phyloP scores from a whole-genome alignment of 2,888 invertebrate species.

The Monochamus alternatus region DNA sequence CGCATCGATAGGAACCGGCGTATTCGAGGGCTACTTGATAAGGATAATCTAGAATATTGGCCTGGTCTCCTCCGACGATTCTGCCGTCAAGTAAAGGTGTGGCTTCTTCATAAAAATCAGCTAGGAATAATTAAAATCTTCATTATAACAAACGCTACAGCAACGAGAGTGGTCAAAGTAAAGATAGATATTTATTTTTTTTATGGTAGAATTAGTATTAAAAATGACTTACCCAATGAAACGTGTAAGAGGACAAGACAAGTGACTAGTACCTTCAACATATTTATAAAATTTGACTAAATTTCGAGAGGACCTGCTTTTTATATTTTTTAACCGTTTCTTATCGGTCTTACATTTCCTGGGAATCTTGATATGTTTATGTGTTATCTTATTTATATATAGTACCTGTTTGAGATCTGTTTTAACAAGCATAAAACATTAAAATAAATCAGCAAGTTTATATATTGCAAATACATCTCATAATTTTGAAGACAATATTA shows the following conservation, averaged over 20 bases:
- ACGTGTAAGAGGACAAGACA: not conserved
- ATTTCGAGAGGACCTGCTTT: not conserved
- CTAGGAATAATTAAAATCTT: too few relatives aligned
- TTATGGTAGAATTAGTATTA: too few relatives aligned
- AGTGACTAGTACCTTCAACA: not conserved
- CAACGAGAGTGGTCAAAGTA: too few relatives aligned
- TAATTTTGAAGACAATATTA: too few relatives aligned
- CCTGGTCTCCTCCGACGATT: not conserved
- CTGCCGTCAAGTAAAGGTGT: not conserved
- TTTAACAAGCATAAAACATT: too few relatives aligned
- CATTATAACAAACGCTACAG: too few relatives aligned
- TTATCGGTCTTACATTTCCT: not conserved
- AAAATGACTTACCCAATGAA: not conserved
- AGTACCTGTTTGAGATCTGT: too few relatives aligned
- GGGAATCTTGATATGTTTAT: not conserved
- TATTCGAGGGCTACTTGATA: not conserved
- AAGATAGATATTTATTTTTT: too few relatives aligned
- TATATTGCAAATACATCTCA: too few relatives aligned
- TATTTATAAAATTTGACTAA: not conserved
- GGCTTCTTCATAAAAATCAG: too few relatives aligned
- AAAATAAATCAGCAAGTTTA: too few relatives aligned
- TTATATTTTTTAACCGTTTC: not conserved
- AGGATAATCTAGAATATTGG: not conserved
- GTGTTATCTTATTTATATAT: too few relatives aligned
- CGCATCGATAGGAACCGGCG: not conserved